These are phyloP conservation scores for Bombus vancouverensis DNA, from an alignment of 1,140 invertebrate genomes.

Conservation along the genomic window DNA sequence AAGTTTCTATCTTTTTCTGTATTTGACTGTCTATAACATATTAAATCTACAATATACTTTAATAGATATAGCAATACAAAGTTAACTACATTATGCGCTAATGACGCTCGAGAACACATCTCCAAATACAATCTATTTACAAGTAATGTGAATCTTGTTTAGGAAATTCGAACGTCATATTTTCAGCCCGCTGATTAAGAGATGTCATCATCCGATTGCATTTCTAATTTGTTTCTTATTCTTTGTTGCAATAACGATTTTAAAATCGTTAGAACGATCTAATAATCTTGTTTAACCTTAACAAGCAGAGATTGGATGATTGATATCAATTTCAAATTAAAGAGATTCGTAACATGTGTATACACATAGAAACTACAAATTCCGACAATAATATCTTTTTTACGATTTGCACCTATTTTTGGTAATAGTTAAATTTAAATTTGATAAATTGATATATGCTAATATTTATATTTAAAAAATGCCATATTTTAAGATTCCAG, in stretches of 20 bases:
- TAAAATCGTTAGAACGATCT: not conserved
- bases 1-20: not conserved
- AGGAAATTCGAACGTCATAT: constrained; percentile 13
- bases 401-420: not conserved
- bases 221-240: not conserved
- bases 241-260: not conserved
- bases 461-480: not conserved
- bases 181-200: not conserved
- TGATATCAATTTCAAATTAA: not conserved
- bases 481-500: not conserved
- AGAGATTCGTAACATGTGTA: not conserved
- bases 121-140: constrained; percentile 5
- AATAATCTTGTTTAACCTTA: not conserved
- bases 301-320: constrained; percentile 29
- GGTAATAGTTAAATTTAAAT: not conserved
- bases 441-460: not conserved
- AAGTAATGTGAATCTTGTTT: constrained; percentile 8
- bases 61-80: not conserved
- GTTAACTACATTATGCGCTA: not conserved
- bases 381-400: not conserved
- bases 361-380: not conserved
- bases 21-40: not conserved
- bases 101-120: not conserved
- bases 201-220: not conserved
- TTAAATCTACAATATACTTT: not conserved